Conservation (phyloP, 1,140 invertebrate genomes). For the Pissodes strobi region DNA sequence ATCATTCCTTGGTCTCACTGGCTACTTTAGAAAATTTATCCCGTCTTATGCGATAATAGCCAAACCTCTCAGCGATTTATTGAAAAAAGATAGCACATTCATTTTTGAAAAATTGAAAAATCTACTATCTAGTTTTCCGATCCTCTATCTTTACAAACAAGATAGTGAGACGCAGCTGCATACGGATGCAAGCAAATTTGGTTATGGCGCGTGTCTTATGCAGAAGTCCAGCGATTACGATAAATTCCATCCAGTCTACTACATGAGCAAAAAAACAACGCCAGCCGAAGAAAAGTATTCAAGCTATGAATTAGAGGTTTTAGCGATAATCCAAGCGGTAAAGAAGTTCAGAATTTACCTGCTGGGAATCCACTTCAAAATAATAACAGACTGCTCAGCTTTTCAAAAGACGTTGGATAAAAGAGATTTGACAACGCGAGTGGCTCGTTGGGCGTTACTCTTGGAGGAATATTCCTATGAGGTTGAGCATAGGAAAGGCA, state of each 20-base stretch:
- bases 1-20: slow-evolving; percentile 47
- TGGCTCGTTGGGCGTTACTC: slow-evolving; percentile 51
- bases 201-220: slow-evolving; percentile 48
- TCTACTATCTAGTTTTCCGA: slow-evolving; percentile 38
- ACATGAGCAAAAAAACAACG: slow-evolving; percentile 50
- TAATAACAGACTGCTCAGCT: slow-evolving; percentile 55
- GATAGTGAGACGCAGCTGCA: slow-evolving; percentile 42
- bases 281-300: slow-evolving; percentile 50
- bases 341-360: slow-evolving; percentile 60
- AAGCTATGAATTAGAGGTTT: slow-evolving; percentile 58
- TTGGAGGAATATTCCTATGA: slow-evolving; percentile 51
- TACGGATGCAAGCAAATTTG: slow-evolving; percentile 41
- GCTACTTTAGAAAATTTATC: slow-evolving; percentile 53
- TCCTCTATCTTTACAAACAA: slow-evolving; percentile 50
- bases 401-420: slow-evolving; percentile 47
- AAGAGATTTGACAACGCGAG: slow-evolving; percentile 43
- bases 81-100: slow-evolving; percentile 34
- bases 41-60: slow-evolving; percentile 41
- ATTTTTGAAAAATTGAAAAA: slow-evolving; percentile 21
- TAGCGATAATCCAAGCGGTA: slow-evolving; percentile 59
- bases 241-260: slow-evolving; percentile 57
- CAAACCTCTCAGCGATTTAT: slow-evolving; percentile 41
- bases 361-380: slow-evolving; percentile 56
- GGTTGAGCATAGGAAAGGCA: slow-evolving; percentile 50
- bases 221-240: slow-evolving; percentile 47